A percentile compares a stretch with the other conserved stretches of the same genome.
Conservation (phyloP, 2,888 invertebrate genomes). For the Rhingia rostrata region DNA sequence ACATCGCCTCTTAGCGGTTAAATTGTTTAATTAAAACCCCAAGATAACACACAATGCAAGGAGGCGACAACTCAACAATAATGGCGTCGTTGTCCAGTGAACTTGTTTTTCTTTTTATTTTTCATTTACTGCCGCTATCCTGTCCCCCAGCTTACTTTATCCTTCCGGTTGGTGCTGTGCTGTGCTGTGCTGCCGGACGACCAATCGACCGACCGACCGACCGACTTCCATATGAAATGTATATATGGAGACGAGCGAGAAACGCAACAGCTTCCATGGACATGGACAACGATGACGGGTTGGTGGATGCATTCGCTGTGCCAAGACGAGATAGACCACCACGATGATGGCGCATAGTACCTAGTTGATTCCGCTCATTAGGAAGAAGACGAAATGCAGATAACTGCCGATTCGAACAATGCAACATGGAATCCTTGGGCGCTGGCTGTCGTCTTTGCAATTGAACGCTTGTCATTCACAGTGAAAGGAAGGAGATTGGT, state of each 20-base stretch:
- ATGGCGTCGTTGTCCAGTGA: slow-evolving; percentile 54
- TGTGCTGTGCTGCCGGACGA: not conserved
- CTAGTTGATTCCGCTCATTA: slow-evolving; percentile 49
- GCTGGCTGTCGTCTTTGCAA: slow-evolving; percentile 14
- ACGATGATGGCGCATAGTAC: slow-evolving; percentile 20
- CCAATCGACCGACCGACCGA: not conserved
- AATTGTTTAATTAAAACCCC: slow-evolving; percentile 76
- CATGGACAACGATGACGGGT: slow-evolving; percentile 34
- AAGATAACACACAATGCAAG: slow-evolving; percentile 73
- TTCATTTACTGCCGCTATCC: not conserved
- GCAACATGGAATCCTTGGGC: not conserved
- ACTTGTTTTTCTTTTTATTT: slow-evolving; percentile 24
- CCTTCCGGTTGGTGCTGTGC: slow-evolving; percentile 20
- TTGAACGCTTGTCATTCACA: slow-evolving; percentile 8
- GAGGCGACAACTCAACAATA: slow-evolving; percentile 71
- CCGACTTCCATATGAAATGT: slow-evolving; percentile 32
- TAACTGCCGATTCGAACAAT: slow-evolving; percentile 24
- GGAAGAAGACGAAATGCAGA: slow-evolving; percentile 6
- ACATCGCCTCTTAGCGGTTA: slow-evolving; percentile 74
- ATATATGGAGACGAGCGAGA: slow-evolving; percentile 38
- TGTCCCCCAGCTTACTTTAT: not conserved
- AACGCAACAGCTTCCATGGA: slow-evolving; percentile 36
- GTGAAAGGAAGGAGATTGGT: not conserved
- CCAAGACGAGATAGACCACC: slow-evolving; percentile 58
- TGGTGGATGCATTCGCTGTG: slow-evolving; percentile 37